Evolutionary conservation across 2,797 vertebrate species (phyloP), one percentile per base, ranked within the genome.

Genomic region (Poecilia wingei): DNA sequence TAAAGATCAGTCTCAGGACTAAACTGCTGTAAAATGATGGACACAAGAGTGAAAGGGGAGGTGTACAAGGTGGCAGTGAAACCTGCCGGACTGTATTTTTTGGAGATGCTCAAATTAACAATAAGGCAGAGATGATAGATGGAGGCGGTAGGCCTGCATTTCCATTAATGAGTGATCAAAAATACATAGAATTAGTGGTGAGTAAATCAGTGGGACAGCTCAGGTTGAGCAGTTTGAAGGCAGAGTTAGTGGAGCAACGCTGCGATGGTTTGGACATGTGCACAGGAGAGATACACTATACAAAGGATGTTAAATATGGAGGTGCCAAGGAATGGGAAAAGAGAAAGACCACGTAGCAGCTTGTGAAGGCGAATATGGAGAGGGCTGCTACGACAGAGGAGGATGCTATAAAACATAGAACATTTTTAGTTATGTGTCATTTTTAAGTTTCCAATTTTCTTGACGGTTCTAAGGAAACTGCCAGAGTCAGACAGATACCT

Each of bases 231-330:
- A 70, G 39, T 45, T 70, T 70, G 5, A 31, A 13, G 68, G 43
- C 39, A 13, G n/a, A 45, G 10, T 69, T 69, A 43, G 36, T 43
- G 10, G n/a, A 70, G 10, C 68, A 70, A 70, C n/a, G 4, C 39
- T 69, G 41, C n/a, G 12, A 43, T 45, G 68, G 68, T 70, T 70
- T 70, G 39, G 41, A 28, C 39, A n/a, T 70, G 68, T 70, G 68
- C 39, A 70, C 39, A 70, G 68, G 68, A 70, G 25, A 43, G 68
- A 70, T 70, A 70, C 3, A 14, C 4, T 70, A n/a, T 45, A 45
- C 22, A 45, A 70, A 70, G 41, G 12, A 43, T 70, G 68, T n/a
- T 70, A 45, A 70, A 70, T 70, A 70, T 70, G 68, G 68, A 70
- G 22, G 16, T 43, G 68, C 68, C 68, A 70, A 45, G 25, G 41